Percentiles rank a stretch among this genome's conserved stretches.
These are phyloP conservation scores for Geotrypetes seraphini DNA, from an alignment of 2,797 vertebrate genomes.

Conservation along the genomic window DNA sequence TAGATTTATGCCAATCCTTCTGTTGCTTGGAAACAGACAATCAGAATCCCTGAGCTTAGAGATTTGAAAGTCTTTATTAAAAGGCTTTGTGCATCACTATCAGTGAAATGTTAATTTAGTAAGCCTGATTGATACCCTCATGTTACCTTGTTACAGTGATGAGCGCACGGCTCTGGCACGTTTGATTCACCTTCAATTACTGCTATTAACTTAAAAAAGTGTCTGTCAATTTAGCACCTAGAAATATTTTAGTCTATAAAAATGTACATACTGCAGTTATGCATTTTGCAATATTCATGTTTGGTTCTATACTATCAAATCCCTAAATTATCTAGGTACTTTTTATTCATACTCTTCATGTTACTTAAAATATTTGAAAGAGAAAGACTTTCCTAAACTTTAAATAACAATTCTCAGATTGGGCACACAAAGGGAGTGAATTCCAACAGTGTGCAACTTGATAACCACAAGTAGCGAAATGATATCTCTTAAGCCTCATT, in stretches of 20 bases:
- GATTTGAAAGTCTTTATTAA: slow-evolving; percentile 43
- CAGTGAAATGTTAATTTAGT: slow-evolving; percentile 46
- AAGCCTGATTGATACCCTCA: slow-evolving; percentile 40
- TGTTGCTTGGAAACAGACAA: slow-evolving; percentile 51
- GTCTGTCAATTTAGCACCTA: slow-evolving; percentile 3
- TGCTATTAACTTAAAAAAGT: slow-evolving; percentile 8
- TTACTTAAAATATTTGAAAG: slow-evolving; percentile 18
- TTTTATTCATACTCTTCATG: slow-evolving; percentile 4
- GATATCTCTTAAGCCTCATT: no score
- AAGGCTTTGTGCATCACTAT: slow-evolving; percentile 44
- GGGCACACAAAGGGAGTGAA: no score
- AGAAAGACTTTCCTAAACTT: no score
- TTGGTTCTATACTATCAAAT: background rate
- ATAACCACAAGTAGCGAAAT: no score
- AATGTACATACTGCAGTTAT: background rate
- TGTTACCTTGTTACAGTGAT: slow-evolving; percentile 28
- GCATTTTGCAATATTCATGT: background rate
- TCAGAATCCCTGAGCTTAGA: slow-evolving; percentile 23
- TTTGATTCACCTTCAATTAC: slow-evolving; percentile 17
- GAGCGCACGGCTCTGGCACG: slow-evolving; percentile 11
- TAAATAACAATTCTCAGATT: no score
- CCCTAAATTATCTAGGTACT: slow-evolving; percentile 18
- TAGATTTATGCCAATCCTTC: slow-evolving; percentile 33
- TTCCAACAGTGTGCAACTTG: no score
- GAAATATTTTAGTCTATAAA: slow-evolving; percentile 5